Evolutionary conservation across 2,888 invertebrate genomes (phyloP).

Genomic region (Heliconius erato): DNA sequence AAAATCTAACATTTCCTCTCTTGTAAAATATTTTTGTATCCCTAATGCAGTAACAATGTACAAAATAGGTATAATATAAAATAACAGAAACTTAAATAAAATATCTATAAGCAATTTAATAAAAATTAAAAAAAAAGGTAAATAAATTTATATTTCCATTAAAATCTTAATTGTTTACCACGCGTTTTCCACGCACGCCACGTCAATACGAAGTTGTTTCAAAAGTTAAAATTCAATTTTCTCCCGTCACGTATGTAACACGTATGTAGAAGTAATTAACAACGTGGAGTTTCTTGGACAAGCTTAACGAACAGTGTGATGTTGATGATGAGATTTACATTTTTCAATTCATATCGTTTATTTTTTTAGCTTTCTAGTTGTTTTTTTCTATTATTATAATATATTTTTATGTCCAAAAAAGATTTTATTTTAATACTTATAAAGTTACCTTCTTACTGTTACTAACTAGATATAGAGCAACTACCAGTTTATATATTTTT

Average conservation of each 20-base stretch:
- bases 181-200: constrained; percentile 45
- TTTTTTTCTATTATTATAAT: neutral
- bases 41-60: no score
- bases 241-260: constrained; percentile 41
- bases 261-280: constrained; percentile 48
- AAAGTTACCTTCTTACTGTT: neutral
- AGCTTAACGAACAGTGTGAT: constrained; percentile 20
- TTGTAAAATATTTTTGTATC: no score
- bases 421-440: no score
- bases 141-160: constrained; percentile 16
- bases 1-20: no score
- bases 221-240: constrained; percentile 52
- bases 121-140: neutral
- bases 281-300: constrained; percentile 43
- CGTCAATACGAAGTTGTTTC: constrained; percentile 48
- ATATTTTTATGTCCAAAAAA: neutral
- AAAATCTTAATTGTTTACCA: constrained; percentile 42
- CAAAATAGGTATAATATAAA: neutral
- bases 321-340: constrained; percentile 14
- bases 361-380: neutral
- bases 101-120: neutral
- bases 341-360: neutral
- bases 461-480: neutral
- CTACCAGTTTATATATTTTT: neutral
- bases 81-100: neutral